These are phyloP conservation scores for Emydura subglobosa DNA, from an alignment of 2,113 vertebrate genomes.

Conservation along the genomic window DNA sequence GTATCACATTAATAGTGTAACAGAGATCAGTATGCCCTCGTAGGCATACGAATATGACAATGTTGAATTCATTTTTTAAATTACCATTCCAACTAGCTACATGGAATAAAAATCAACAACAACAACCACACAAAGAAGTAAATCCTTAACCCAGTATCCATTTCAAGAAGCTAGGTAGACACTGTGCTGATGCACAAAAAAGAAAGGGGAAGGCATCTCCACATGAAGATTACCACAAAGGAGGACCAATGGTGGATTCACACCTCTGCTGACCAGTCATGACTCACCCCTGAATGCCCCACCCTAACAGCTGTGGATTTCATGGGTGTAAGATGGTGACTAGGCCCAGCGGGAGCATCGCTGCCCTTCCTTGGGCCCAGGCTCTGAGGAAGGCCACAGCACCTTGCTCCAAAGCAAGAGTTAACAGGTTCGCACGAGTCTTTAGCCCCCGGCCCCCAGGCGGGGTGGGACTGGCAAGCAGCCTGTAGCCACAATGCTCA, in stretches of 20 bases:
- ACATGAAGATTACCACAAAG: rapidly evolving
- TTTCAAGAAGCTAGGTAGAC: background rate
- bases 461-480: too few species aligned
- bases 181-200: background rate
- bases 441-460: too few species aligned
- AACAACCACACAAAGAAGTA: background rate
- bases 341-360: too few species aligned
- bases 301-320: background rate
- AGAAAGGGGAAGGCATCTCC: background rate
- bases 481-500: too few species aligned
- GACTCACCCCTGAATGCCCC: background rate
- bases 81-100: slow-evolving; percentile 60
- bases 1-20: slow-evolving; percentile 73
- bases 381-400: too few species aligned
- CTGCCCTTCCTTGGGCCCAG: too few species aligned
- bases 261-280: background rate
- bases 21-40: slow-evolving; percentile 69
- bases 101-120: slow-evolving; percentile 36
- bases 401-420: too few species aligned
- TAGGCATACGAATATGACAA: slow-evolving; percentile 74
- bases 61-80: slow-evolving; percentile 70
- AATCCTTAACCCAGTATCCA: background rate
- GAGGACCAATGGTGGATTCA: background rate
- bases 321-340: background rate
- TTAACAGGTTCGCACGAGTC: too few species aligned